Evolutionary conservation across 2,888 invertebrate genomes (phyloP), one percentile per base, ranked within the genome.

Genomic region (Argynnis bischoffii): DNA sequence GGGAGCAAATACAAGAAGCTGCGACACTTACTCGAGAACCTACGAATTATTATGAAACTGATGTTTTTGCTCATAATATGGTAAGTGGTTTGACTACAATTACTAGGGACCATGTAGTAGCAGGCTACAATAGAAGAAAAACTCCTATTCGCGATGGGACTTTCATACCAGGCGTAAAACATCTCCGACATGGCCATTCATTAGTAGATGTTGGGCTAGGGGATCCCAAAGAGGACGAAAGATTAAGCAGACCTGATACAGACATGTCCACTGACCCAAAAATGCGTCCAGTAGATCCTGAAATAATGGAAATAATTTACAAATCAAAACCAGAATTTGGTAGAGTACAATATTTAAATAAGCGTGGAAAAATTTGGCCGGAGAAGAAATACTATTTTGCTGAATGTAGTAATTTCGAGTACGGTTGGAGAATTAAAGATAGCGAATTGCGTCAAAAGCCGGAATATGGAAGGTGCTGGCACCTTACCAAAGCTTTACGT

Each of bases 401-500:
- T 0, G 83, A 85, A 72, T 81, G 81, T 64, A 70, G 63, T 31
- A 79, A 74, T 51, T 84, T 79, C 78, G 76, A 78, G 26, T 81
- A 86, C 57, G 87, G 87, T 3, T 87, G 87, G 86, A 76, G 86
- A 14, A 68, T 83, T 69, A 72, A 76, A 8, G 85, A 87, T 47
- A 82, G 81, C 67, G 71, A 60, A 11, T 18, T 80, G 18, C 74
- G 65, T 16, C 75, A 79, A 47, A 76, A 70, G 48, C 72, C 78
- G 0, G 54, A 67, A 69, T 77, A 75, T 57, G 83, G 82, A 0
- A 76, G 83, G 69, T 79, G 77, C 74, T 83, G 83, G 82, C 78
- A 78, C 66, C 76, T 87, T 31, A 79, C 77, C 6, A 81, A 77
- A 54, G 71, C 79, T 14, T 55, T 84, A 51, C 74, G 73, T n/a